A percentile compares a stretch with the other conserved stretches of the same genome.
These are phyloP conservation scores for Acanthacorydalis orientalis DNA, from an alignment of 2,888 invertebrate genomes.

Conservation along the genomic window DNA sequence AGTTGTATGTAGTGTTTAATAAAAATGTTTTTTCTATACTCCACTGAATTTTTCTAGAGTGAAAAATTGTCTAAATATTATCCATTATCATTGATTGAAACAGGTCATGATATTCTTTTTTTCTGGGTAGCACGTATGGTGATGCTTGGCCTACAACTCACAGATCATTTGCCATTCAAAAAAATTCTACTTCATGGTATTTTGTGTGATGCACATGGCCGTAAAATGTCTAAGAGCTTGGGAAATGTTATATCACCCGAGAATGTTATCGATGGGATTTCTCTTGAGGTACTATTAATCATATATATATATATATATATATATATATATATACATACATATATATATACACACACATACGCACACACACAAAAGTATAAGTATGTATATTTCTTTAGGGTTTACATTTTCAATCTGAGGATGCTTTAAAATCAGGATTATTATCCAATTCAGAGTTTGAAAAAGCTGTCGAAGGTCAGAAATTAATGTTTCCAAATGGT, in stretches of 20 bases:
- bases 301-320: not conserved
- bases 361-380: not conserved
- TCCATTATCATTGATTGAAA: slow-evolving; percentile 84
- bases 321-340: not conserved
- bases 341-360: not conserved
- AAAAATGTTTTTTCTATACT: no score
- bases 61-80: slow-evolving; percentile 29
- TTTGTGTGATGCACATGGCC: slow-evolving; percentile 92
- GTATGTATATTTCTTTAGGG: slow-evolving; percentile 13
- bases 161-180: slow-evolving; percentile 81
- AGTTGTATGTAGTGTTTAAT: no score
- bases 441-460: slow-evolving; percentile 22
- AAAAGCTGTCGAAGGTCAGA: slow-evolving; percentile 28
- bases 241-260: slow-evolving; percentile 97
- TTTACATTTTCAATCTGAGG: slow-evolving; percentile 15
- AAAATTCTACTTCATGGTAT: slow-evolving; percentile 92
- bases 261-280: slow-evolving; percentile 81
- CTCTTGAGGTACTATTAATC: slow-evolving; percentile 44
- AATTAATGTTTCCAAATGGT: slow-evolving; percentile 47
- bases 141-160: slow-evolving; percentile 82
- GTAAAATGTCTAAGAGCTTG: slow-evolving; percentile 97
- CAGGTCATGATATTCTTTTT: slow-evolving; percentile 95
- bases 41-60: not conserved
- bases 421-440: slow-evolving; percentile 17
- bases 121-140: slow-evolving; percentile 99